Conservation (phyloP, 1,140 invertebrate species). For the Octopus sinensis region DNA sequence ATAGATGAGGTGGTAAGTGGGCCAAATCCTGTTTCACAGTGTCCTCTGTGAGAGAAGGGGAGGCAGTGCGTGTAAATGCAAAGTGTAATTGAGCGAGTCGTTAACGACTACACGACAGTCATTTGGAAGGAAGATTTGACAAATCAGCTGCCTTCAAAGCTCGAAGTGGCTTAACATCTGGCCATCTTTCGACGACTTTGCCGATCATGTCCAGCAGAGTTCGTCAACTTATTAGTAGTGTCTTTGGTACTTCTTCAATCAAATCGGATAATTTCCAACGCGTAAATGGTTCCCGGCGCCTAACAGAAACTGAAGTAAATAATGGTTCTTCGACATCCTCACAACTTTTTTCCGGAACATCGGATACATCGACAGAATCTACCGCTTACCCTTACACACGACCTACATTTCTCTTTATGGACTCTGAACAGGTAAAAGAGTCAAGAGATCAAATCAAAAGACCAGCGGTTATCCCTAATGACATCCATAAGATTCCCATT, state of each 20-base stretch:
- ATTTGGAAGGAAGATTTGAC: too few relatives aligned
- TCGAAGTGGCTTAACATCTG: too few relatives aligned
- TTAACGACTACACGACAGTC: too few relatives aligned
- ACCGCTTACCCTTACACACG: background rate
- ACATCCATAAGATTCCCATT: background rate
- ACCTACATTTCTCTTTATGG: background rate
- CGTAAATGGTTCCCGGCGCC: background rate
- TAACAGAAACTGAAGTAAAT: background rate
- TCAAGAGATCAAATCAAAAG: background rate
- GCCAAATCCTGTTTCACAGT: too few relatives aligned
- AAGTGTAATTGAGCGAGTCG: too few relatives aligned
- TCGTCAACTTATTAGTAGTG: background rate
- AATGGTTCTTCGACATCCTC: background rate
- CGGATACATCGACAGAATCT: background rate
- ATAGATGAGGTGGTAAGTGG: too few relatives aligned
- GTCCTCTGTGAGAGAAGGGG: too few relatives aligned
- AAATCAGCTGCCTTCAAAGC: too few relatives aligned
- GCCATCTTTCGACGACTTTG: too few relatives aligned
- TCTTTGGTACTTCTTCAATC: background rate
- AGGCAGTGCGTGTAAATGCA: too few relatives aligned
- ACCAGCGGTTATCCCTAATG: background rate
- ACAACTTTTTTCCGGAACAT: background rate
- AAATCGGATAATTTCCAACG: background rate
- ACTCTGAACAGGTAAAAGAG: background rate
- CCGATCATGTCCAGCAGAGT: background rate